Evolutionary conservation across 2,888 invertebrate genomes (phyloP), one percentile per base, ranked within the genome.

Genomic region (Congeria kusceri): DNA sequence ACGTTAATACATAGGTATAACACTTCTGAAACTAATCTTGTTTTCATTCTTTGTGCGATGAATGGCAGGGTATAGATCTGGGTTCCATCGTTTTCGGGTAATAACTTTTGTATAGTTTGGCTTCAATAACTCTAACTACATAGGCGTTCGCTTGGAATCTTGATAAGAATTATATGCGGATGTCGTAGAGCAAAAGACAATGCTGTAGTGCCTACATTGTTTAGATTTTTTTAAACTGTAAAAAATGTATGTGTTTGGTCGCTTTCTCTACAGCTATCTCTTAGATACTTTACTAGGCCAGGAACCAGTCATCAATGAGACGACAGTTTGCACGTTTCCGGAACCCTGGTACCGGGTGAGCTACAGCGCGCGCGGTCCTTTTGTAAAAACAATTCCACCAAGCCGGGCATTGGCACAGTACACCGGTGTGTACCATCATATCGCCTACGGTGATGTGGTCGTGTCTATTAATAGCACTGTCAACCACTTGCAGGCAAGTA

Each of bases 261-360:
- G 25, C 25, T 64, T 28, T 7, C 27, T 32, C 28, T 62, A 23
- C 15, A 80, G 80, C 59, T 88, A 81, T 61, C 64, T 90, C 20
- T 74, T 87, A 3, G 92, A 92, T 78, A 71, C 84, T 3, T 77
- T 89, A 18, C 75, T 92, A 25, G 91, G 88, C 5, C 83, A 87
- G 58, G 67, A 81, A 3, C 90, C 90, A 1, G 91, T 91, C 86
- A 77, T 92, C 3, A 91, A 92, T 75, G 65, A 79, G 23, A 86
- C 89, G 0, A 87, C 88, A 1, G 82, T 90, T 7, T 92, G 92
- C 71, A 86, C 87, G 4, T 92, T 88, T 80, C 92, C 92, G 0
- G 82, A 88, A 32, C 89, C 88, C 15, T 88, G 87, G 86, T 67
- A 67, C 29, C 29, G 68, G 15, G 59, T 25, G 32, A 56, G 46